phyloP scores from a whole-genome alignment of 2,888 invertebrate genomes.

The Ormia ochracea region DNA sequence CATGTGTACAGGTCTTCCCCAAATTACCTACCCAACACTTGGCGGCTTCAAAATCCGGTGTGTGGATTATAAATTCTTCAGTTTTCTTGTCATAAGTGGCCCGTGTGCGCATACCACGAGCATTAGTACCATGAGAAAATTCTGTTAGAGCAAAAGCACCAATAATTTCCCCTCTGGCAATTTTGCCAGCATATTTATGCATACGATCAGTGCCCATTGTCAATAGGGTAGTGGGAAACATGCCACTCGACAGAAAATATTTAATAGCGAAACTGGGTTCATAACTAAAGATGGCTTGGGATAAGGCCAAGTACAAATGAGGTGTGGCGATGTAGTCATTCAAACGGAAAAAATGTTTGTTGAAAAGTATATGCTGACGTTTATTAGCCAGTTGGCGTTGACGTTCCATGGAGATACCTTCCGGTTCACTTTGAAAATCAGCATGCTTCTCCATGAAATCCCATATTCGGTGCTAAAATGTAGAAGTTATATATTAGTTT shows the following conservation, averaged over 20 bases:
- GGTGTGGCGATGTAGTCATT: slow-evolving; percentile 78
- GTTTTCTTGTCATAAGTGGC: slow-evolving; percentile 87
- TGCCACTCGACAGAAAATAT: slow-evolving; percentile 81
- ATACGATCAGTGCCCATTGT: slow-evolving; percentile 83
- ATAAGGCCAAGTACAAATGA: slow-evolving; percentile 77
- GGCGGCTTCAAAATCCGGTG: slow-evolving; percentile 87
- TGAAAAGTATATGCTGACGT: slow-evolving; percentile 81
- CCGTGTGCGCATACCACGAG: slow-evolving; percentile 89
- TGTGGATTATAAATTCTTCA: slow-evolving; percentile 84
- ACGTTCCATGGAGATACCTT: slow-evolving; percentile 79
- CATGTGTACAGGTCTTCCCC: slow-evolving; percentile 90
- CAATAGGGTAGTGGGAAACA: slow-evolving; percentile 82
- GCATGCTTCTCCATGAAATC: slow-evolving; percentile 80
- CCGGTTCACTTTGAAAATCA: slow-evolving; percentile 78
- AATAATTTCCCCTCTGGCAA: slow-evolving; percentile 77
- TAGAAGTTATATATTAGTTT: neutral
- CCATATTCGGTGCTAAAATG: slow-evolving; percentile 79
- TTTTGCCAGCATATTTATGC: slow-evolving; percentile 77
- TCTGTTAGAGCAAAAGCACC: slow-evolving; percentile 93
- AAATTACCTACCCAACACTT: slow-evolving; percentile 85
- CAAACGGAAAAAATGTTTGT: slow-evolving; percentile 79
- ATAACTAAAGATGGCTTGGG: slow-evolving; percentile 80
- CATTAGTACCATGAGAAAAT: slow-evolving; percentile 93
- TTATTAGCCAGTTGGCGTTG: slow-evolving; percentile 79
- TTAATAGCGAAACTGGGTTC: slow-evolving; percentile 82